A percentile compares a stretch with the other conserved stretches of the same genome.
phyloP scores from a whole-genome alignment of 2,797 vertebrate species.

The Scomberomorus guttatus region DNA sequence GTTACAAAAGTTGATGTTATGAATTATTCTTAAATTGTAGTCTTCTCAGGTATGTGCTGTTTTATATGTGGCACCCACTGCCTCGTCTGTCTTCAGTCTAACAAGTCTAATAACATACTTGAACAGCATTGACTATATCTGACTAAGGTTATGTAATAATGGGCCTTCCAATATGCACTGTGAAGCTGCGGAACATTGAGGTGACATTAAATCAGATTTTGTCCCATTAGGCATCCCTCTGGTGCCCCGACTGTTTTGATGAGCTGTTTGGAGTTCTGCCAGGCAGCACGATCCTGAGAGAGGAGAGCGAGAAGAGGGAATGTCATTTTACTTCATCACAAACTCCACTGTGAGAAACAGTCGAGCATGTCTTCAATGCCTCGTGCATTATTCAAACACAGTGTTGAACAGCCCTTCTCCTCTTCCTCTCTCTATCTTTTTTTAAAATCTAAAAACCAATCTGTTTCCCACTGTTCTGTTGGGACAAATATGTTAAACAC shows the following conservation, averaged over 20 bases:
- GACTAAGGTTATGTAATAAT: slow-evolving; percentile 42
- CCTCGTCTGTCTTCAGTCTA: not conserved
- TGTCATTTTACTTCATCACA: slow-evolving; percentile 67
- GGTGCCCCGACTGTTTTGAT: slow-evolving; percentile 63
- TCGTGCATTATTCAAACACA: slow-evolving; percentile 71
- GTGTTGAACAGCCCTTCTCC: slow-evolving; percentile 45
- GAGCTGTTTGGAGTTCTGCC: slow-evolving; percentile 68
- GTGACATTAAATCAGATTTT: slow-evolving; percentile 69
- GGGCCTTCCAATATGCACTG: slow-evolving; percentile 34
- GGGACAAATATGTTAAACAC: slow-evolving; percentile 41
- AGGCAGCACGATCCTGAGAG: slow-evolving; percentile 55
- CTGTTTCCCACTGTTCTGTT: slow-evolving; percentile 33
- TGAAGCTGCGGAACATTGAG: slow-evolving; percentile 51
- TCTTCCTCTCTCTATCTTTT: slow-evolving; percentile 21
- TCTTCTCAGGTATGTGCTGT: not conserved
- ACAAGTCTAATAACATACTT: slow-evolving; percentile 13
- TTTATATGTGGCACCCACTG: not conserved
- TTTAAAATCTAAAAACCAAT: slow-evolving; percentile 43
- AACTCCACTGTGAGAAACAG: slow-evolving; percentile 62
- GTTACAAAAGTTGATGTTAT: not conserved
- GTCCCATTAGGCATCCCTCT: slow-evolving; percentile 54
- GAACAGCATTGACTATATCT: slow-evolving; percentile 1
- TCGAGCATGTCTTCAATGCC: slow-evolving; percentile 48
- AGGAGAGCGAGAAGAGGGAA: slow-evolving; percentile 50
- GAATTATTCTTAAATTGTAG: not conserved